These are phyloP conservation scores for Notolepis coatsorum DNA, from an alignment of 2,797 vertebrate genomes.

Conservation along the genomic window DNA sequence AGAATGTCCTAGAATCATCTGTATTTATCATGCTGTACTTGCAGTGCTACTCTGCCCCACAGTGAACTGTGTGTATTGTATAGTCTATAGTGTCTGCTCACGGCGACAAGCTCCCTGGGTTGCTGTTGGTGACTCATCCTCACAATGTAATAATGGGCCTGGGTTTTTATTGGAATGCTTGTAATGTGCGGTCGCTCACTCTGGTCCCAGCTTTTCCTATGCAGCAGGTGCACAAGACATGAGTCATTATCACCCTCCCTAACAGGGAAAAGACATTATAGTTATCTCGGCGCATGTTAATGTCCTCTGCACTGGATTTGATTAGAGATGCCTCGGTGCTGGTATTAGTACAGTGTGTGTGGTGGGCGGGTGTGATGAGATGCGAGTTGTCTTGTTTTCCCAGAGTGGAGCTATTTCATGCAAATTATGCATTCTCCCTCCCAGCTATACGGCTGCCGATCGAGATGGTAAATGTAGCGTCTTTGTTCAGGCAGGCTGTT, in stretches of 20 bases:
- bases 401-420: slow-evolving; percentile 24
- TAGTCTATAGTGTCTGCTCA: too few species aligned
- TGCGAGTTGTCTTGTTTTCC: slow-evolving; percentile 25
- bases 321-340: slow-evolving; percentile 18
- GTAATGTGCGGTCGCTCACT: slow-evolving; percentile 29
- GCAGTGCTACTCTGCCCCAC: background rate
- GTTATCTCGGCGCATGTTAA: background rate
- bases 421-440: slow-evolving; percentile 21
- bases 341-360: slow-evolving; percentile 28
- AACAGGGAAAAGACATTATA: slow-evolving; percentile 33
- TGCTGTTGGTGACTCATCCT: slow-evolving; percentile 23
- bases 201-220: slow-evolving; percentile 20
- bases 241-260: slow-evolving; percentile 40
- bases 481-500: slow-evolving; percentile 25
- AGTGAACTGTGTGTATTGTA: slow-evolving; percentile 4
- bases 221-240: slow-evolving; percentile 53
- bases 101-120: background rate
- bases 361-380: slow-evolving; percentile 17
- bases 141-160: slow-evolving; percentile 17
- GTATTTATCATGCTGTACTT: background rate
- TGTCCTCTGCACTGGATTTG: slow-evolving; percentile 24
- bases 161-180: slow-evolving; percentile 34
- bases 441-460: slow-evolving; percentile 26
- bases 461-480: slow-evolving; percentile 42
- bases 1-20: slow-evolving; percentile 20